Conservation (phyloP, 2,888 invertebrate species). For the Cistogaster globosa region DNA sequence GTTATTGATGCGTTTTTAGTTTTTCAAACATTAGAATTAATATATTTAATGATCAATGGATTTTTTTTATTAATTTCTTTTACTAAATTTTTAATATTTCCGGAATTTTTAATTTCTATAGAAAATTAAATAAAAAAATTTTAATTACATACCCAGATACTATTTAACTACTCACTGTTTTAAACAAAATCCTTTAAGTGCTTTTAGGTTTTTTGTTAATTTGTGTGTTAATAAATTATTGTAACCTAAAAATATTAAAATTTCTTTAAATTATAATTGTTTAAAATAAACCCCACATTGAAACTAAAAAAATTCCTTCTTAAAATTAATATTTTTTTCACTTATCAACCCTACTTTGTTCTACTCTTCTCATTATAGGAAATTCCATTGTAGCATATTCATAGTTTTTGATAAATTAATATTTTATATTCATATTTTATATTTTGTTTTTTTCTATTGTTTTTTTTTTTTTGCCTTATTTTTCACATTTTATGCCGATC, state of each 20-base stretch:
- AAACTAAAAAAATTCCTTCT: constrained; percentile 13
- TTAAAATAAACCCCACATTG: constrained; percentile 10
- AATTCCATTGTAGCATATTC: constrained; percentile 56
- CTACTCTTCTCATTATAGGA: constrained; percentile 31
- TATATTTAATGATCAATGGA: too few relatives aligned
- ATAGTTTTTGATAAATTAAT: constrained; percentile 52
- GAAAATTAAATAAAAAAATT: too few relatives aligned
- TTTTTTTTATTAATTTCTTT: too few relatives aligned
- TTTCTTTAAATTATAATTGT: neutral
- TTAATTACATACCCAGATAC: too few relatives aligned
- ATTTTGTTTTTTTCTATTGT: constrained; percentile 28
- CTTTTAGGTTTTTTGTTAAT: neutral
- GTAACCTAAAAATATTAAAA: neutral
- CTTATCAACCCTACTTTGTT: constrained; percentile 51
- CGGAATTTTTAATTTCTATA: too few relatives aligned
- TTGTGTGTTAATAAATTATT: neutral
- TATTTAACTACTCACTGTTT: too few relatives aligned
- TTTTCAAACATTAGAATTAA: too few relatives aligned
- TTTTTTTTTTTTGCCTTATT: constrained; percentile 34
- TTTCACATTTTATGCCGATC: constrained; percentile 34
- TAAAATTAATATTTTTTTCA: neutral
- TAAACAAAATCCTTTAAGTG: too few relatives aligned
- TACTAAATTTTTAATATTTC: too few relatives aligned
- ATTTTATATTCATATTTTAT: constrained; percentile 32
- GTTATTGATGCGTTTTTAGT: too few relatives aligned